Percentiles rank a stretch among this genome's conserved stretches.
Evolutionary conservation across 2,888 invertebrate species (phyloP).

Genomic region (Spilarctia lutea): DNA sequence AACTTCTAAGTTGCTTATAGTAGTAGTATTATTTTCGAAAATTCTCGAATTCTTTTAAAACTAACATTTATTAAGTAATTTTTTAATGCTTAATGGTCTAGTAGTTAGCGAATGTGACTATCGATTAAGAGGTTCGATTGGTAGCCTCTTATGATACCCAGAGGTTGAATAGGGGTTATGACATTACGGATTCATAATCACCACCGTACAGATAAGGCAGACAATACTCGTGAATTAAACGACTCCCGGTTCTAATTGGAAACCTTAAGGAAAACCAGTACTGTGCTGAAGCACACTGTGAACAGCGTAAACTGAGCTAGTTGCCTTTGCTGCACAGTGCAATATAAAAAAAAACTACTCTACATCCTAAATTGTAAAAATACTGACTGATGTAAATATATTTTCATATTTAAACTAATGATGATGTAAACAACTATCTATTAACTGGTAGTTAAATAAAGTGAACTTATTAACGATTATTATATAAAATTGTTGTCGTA

Average conservation of each 20-base stretch:
- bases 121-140: too few species aligned
- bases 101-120: too few species aligned
- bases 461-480: slow-evolving; percentile 10
- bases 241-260: background rate
- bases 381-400: background rate
- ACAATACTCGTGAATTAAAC: background rate
- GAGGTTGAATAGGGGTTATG: too few species aligned
- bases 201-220: background rate
- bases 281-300: too few species aligned
- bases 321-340: too few species aligned
- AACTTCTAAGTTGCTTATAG: background rate
- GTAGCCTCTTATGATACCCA: too few species aligned
- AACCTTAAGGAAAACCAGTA: background rate
- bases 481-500: slow-evolving; percentile 10
- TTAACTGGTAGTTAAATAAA: slow-evolving; percentile 8
- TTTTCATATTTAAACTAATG: background rate
- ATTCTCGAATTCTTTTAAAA: background rate
- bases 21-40: background rate
- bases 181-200: too few species aligned
- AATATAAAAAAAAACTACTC: too few species aligned
- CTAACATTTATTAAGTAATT: too few species aligned
- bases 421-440: background rate
- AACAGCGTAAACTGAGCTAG: too few species aligned
- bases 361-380: background rate
- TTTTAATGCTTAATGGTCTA: too few species aligned